A percentile compares a stretch with the other conserved stretches of the same genome.
phyloP scores from a whole-genome alignment of 2,888 invertebrate species.

The Drosophila parthenogenetica region DNA sequence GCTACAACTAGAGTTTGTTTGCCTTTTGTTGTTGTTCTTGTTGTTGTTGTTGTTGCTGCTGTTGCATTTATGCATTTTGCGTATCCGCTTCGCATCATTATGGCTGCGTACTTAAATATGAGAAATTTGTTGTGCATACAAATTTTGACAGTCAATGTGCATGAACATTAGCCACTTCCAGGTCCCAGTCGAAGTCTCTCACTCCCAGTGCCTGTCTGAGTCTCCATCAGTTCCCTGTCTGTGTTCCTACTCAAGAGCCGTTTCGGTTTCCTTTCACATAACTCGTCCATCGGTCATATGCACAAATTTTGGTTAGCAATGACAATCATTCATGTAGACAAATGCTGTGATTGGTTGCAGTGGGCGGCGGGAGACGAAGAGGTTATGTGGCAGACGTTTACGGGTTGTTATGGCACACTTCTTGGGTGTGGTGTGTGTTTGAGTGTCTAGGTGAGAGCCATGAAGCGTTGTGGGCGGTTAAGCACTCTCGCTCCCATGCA shows the following conservation, averaged over 20 bases:
- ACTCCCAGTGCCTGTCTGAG: conserved; percentile 25
- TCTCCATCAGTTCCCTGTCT: neutral
- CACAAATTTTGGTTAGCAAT: conserved; percentile 66
- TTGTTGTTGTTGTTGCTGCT: conserved; percentile 30
- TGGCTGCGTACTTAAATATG: conserved; percentile 76
- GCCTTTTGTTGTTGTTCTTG: conserved; percentile 8
- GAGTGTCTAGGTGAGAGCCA: conserved; percentile 26
- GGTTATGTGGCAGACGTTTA: too few relatives aligned
- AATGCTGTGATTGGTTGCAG: conserved; percentile 6
- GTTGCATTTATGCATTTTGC: conserved; percentile 78
- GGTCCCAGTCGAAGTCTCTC: neutral
- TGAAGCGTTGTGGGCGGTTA: conserved; percentile 17
- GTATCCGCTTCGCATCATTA: conserved; percentile 74
- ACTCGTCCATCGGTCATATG: conserved; percentile 65
- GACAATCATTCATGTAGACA: conserved; percentile 71
- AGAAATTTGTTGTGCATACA: conserved; percentile 79
- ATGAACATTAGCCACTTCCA: conserved; percentile 65
- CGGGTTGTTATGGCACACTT: neutral
- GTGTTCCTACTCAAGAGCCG: neutral
- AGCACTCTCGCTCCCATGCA: conserved; percentile 25
- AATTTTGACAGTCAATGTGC: conserved; percentile 74
- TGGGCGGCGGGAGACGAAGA: neutral
- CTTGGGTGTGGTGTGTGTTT: conserved; percentile 21
- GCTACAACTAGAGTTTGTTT: conserved; percentile 30
- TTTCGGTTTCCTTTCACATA: conserved; percentile 23